Evolutionary conservation across 1,140 invertebrate genomes (phyloP).

Genomic region (Lamellibrachia luymesi): DNA sequence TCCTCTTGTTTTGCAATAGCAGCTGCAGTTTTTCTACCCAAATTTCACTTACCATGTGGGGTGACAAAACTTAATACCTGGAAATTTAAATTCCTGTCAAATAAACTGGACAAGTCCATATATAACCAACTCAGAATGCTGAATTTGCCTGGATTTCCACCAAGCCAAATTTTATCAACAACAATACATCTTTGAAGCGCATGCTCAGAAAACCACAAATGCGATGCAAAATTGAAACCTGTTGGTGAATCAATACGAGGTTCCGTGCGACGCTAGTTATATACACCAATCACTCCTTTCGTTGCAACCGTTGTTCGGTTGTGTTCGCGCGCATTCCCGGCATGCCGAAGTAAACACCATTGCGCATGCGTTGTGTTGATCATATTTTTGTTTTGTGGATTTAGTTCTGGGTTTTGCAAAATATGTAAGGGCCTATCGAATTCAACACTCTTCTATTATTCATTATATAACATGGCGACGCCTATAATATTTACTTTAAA

Average conservation of each 20-base stretch:
- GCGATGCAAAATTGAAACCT: neutral
- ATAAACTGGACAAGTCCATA: neutral
- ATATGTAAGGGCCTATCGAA: neutral
- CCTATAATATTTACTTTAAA: neutral
- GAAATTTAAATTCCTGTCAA: neutral
- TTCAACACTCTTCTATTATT: neutral
- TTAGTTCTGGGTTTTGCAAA: neutral
- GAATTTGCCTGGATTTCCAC: neutral
- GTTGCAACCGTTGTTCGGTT: neutral
- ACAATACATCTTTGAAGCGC: neutral
- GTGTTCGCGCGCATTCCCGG: neutral
- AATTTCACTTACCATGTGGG: neutral
- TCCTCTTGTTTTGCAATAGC: slow-evolving; percentile 4
- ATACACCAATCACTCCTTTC: neutral
- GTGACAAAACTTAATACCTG: neutral
- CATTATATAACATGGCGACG: neutral
- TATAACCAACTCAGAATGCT: neutral
- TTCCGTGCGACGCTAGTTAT: neutral
- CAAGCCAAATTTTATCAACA: slow-evolving; percentile 5
- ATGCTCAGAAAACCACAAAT: neutral
- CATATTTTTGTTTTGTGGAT: neutral
- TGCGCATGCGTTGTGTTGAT: neutral
- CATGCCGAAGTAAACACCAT: neutral
- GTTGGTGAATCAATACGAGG: neutral
- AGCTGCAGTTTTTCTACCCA: neutral